Conservation (phyloP, 2,888 invertebrate species). For the Synanthedon vespiformis region DNA sequence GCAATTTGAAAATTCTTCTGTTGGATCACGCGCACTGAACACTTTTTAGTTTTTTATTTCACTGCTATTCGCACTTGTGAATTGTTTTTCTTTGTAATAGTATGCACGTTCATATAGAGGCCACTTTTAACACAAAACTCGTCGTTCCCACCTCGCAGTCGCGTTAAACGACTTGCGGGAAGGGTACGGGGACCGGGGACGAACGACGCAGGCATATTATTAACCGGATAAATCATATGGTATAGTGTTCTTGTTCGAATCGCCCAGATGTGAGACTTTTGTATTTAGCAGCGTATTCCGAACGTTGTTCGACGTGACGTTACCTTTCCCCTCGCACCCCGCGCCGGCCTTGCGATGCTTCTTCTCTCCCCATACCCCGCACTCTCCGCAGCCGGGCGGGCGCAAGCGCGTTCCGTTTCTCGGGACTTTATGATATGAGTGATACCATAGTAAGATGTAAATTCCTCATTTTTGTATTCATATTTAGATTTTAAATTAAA, state of each 20-base stretch:
- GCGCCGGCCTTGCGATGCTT: conserved; percentile 62
- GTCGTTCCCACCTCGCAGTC: conserved; percentile 60
- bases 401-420: conserved; percentile 61
- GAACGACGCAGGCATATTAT: conserved; percentile 57
- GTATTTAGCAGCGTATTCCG: conserved; percentile 42
- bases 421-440: conserved; percentile 51
- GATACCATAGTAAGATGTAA: conserved; percentile 31
- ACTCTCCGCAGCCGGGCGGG: conserved; percentile 30
- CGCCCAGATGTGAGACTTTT: conserved; percentile 17
- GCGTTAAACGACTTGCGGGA: conserved; percentile 52
- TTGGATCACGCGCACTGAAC: background rate
- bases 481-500: too few species aligned
- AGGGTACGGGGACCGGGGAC: too few species aligned
- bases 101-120: conserved; percentile 33
- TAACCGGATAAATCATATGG: conserved; percentile 24
- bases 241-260: conserved; percentile 8
- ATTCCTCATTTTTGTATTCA: conserved; percentile 1
- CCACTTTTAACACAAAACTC: conserved; percentile 52
- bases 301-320: conserved; percentile 67
- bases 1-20: conserved; percentile 10
- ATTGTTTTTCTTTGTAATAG: background rate
- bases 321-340: conserved; percentile 46
- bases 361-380: conserved; percentile 23
- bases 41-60: background rate
- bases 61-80: background rate